Evolutionary conservation across 2,113 vertebrate genomes (phyloP).

Genomic region (Alces alces): DNA sequence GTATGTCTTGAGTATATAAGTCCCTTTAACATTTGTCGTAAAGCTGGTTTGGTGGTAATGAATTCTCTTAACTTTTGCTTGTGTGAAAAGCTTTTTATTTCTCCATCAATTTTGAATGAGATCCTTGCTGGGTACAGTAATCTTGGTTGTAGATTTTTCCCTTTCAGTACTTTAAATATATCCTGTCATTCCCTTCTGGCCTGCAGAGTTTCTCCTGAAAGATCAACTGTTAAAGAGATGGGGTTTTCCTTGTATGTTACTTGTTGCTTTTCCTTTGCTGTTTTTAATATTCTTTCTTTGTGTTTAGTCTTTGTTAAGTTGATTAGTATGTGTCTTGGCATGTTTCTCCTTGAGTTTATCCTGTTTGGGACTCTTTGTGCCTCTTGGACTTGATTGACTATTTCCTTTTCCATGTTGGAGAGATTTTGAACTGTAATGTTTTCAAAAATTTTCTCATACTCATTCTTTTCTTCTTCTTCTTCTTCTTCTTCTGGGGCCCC

Average conservation of each 20-base stretch:
- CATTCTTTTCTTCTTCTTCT: not conserved
- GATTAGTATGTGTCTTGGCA: not conserved
- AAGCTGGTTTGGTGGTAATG: not conserved
- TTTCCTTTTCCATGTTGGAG: not conserved
- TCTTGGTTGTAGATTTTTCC: not conserved
- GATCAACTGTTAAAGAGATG: not conserved
- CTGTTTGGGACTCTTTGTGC: not conserved
- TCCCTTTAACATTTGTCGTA: not conserved
- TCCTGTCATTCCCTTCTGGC: not conserved
- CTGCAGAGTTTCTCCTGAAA: not conserved
- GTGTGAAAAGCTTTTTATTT: not conserved
- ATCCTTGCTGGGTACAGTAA: not conserved
- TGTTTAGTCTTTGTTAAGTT: not conserved
- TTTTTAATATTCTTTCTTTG: not conserved
- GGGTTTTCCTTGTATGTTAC: not conserved
- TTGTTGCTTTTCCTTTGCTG: not conserved
- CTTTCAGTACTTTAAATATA: not conserved
- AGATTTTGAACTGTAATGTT: not conserved
- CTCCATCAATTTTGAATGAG: not conserved
- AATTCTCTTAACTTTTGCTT: not conserved
- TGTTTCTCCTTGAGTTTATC: not conserved
- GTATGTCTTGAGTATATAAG: not conserved
- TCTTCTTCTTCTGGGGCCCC: not conserved
- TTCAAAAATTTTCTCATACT: not conserved
- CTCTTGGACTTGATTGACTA: not conserved